A percentile compares a stretch with the other conserved stretches of the same genome.
Evolutionary conservation across 2,797 vertebrate genomes (phyloP).

Genomic region (Thunnus albacares): DNA sequence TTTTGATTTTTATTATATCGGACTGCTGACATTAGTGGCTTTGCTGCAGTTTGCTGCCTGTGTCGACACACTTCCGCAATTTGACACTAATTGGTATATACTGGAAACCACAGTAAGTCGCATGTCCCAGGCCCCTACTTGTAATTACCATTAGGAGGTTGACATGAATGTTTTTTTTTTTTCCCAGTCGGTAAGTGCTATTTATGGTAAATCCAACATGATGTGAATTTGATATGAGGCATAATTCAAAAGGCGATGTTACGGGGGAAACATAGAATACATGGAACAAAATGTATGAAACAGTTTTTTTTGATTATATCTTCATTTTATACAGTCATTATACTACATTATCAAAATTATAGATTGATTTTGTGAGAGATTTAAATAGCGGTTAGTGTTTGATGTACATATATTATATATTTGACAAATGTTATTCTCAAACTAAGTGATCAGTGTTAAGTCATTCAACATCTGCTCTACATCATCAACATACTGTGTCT

Average conservation of each 20-base stretch:
- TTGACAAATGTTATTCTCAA: too few species aligned
- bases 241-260: neutral
- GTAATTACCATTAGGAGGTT: slow-evolving; percentile 43
- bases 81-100: slow-evolving; percentile 59
- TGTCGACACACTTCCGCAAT: slow-evolving; percentile 33
- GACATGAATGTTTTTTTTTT: slow-evolving; percentile 26
- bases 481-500: too few species aligned
- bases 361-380: neutral
- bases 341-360: neutral
- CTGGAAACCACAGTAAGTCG: slow-evolving; percentile 24
- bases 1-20: slow-evolving; percentile 26
- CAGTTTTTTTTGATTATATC: neutral
- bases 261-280: neutral
- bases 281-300: neutral
- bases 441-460: too few species aligned
- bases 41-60: slow-evolving; percentile 22
- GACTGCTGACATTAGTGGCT: slow-evolving; percentile 23
- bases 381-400: too few species aligned
- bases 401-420: too few species aligned
- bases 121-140: slow-evolving; percentile 19
- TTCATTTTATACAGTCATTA: neutral
- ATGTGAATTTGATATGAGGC: slow-evolving; percentile 22
- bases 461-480: too few species aligned
- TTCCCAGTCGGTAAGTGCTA: slow-evolving; percentile 14
- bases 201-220: slow-evolving; percentile 38